A percentile compares a stretch with the other conserved stretches of the same genome.
Conservation (phyloP, 23 tunicate genomes). For the Trididemnum miniatum region DNA sequence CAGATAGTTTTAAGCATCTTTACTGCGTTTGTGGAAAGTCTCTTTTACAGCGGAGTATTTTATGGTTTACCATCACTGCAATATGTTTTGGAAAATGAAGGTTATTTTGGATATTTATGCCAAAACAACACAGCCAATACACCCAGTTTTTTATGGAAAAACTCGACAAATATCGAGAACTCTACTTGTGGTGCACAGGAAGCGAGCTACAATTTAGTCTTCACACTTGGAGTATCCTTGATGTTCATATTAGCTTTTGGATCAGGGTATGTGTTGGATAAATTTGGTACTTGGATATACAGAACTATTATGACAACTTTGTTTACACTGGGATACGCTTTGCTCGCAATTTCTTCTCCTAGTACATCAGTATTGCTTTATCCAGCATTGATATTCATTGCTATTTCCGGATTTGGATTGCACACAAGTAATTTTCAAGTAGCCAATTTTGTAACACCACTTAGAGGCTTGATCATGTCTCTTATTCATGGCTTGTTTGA, state of each 20-base stretch:
- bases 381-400: not conserved
- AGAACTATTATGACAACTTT: no score
- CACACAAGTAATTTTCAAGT: not conserved
- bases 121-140: not conserved
- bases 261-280: not conserved
- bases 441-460: not conserved
- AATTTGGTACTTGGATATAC: not conserved
- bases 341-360: not conserved
- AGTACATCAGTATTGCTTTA: not conserved
- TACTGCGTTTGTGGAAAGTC: constrained; percentile 48
- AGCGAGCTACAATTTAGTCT: not conserved
- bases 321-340: not conserved
- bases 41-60: constrained; percentile 39
- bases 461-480: not conserved
- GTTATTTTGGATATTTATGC: constrained; percentile 41
- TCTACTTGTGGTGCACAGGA: not conserved
- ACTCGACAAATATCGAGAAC: no score
- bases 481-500: not conserved
- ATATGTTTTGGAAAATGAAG: constrained; percentile 56
- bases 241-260: not conserved
- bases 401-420: not conserved
- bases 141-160: not conserved
- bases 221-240: not conserved
- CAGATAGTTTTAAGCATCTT: not conserved
- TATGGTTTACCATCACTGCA: constrained; percentile 62